A percentile compares a stretch with the other conserved stretches of the same genome.
phyloP scores from a whole-genome alignment of 2,888 invertebrate species.

The Aphidoletes aphidimyza region DNA sequence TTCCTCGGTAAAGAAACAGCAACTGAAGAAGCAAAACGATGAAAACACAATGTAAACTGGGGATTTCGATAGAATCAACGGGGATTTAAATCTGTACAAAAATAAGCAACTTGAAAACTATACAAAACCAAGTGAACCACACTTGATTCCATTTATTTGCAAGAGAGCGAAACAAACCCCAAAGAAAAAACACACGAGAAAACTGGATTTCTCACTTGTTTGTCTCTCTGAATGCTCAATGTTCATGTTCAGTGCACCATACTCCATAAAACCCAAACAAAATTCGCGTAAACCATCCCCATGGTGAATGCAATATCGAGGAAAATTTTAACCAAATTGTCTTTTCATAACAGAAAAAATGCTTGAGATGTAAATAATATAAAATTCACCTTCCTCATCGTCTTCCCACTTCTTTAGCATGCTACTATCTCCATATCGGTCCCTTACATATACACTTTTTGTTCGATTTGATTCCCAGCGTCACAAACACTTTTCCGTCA shows the following conservation, averaged over 20 bases:
- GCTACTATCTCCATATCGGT: too few species aligned
- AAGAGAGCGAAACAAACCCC: neutral
- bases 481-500: conserved; percentile 27
- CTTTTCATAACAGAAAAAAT: neutral
- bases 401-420: too few species aligned
- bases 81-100: conserved; percentile 40
- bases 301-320: conserved; percentile 1
- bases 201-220: neutral
- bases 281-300: neutral
- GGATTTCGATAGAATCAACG: conserved; percentile 36
- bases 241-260: too few species aligned
- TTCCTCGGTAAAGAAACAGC: neutral
- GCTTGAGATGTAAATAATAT: neutral
- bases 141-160: conserved; percentile 36
- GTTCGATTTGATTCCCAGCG: too few species aligned
- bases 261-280: neutral
- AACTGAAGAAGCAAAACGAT: neutral
- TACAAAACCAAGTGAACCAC: conserved; percentile 40
- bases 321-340: neutral
- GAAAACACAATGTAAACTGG: neutral
- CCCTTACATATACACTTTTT: too few species aligned
- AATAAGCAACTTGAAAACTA: conserved; percentile 42
- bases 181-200: too few species aligned
- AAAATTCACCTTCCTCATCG: neutral
- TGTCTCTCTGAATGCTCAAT: neutral